These are phyloP conservation scores for Cromileptes altivelis DNA, from an alignment of 2,113 vertebrate species.

Conservation along the genomic window DNA sequence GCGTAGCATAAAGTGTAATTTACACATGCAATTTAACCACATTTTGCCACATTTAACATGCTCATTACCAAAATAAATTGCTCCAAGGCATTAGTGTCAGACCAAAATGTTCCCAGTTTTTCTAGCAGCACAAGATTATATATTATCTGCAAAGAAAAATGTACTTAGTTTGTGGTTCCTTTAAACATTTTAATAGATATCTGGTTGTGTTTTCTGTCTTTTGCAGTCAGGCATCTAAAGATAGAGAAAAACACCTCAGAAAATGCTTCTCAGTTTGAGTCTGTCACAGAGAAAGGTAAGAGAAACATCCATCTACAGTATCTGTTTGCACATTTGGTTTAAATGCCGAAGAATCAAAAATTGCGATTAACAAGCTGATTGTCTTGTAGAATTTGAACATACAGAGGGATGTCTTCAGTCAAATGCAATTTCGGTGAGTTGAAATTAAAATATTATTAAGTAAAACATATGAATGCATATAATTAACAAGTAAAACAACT, in stretches of 20 bases:
- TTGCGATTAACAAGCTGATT: slow-evolving; percentile 42
- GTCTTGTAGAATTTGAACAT: slow-evolving; percentile 87
- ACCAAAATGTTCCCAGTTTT: background rate
- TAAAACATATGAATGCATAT: background rate
- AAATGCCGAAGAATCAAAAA: background rate
- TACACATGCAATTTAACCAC: background rate
- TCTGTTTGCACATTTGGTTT: slow-evolving; percentile 1
- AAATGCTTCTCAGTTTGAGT: slow-evolving; percentile 89
- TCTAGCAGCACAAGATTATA: background rate
- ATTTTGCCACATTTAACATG: background rate
- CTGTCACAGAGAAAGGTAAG: slow-evolving; percentile 90
- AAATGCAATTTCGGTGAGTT: slow-evolving; percentile 91
- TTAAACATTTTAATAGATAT: background rate
- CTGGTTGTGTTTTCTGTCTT: slow-evolving; percentile 20
- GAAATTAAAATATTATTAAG: background rate
- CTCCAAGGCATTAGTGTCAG: background rate
- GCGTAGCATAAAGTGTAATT: background rate
- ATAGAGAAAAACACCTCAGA: slow-evolving; percentile 90
- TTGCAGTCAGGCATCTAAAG: slow-evolving; percentile 89
- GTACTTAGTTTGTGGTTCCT: background rate
- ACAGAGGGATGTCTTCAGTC: slow-evolving; percentile 92
- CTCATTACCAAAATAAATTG: background rate
- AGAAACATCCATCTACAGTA: background rate
- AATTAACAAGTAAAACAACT: background rate
- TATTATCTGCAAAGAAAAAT: background rate